Conservation (phyloP, 1,140 invertebrate species). For the Drosophila orosa region DNA sequence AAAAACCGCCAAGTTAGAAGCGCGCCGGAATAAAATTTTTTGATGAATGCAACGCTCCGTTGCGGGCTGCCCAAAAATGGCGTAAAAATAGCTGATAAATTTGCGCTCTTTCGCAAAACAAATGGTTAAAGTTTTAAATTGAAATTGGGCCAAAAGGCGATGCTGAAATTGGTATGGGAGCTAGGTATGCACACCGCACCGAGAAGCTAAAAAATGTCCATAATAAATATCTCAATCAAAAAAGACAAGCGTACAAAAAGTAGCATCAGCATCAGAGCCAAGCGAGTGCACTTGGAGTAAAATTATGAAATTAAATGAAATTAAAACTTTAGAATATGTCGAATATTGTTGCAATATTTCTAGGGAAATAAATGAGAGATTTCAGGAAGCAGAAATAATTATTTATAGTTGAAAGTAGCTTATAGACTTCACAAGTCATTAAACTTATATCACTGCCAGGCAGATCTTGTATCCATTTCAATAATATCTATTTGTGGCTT, state of each 20-base stretch:
- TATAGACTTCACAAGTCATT: not conserved
- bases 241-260: conserved; percentile 63
- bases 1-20: conserved; percentile 77
- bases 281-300: not conserved
- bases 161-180: conserved; percentile 31
- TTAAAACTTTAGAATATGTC: not conserved
- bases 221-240: conserved; percentile 81
- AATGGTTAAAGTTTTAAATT: conserved; percentile 81
- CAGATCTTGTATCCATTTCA: too few species aligned
- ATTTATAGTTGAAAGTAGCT: too few species aligned
- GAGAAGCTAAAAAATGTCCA: conserved; percentile 52
- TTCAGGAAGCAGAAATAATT: not conserved
- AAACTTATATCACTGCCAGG: too few species aligned
- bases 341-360: not conserved
- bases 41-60: conserved; percentile 73
- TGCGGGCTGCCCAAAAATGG: conserved; percentile 51
- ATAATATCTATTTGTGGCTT: too few species aligned
- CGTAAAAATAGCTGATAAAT: conserved; percentile 79
- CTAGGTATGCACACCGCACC: conserved; percentile 14
- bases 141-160: conserved; percentile 75
- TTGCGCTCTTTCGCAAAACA: conserved; percentile 65
- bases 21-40: conserved; percentile 72
- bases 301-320: not conserved
- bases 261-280: conserved; percentile 36
- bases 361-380: not conserved